A percentile compares a stretch with the other conserved stretches of the same genome.
These are phyloP conservation scores for Apodemus agrarius DNA, from an alignment of 2,797 vertebrate species.

Conservation along the genomic window DNA sequence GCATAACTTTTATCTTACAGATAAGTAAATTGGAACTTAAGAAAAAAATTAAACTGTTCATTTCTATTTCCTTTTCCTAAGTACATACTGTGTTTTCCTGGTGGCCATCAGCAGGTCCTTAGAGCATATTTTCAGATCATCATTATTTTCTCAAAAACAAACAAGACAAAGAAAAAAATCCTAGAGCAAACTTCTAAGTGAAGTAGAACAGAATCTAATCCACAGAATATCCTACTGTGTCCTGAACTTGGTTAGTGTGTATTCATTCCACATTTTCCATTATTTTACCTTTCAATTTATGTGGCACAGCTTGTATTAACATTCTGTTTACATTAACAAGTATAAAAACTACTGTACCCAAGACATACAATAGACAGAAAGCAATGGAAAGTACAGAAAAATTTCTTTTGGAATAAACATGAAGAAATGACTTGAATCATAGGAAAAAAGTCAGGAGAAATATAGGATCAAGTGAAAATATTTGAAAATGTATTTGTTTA, in stretches of 20 bases:
- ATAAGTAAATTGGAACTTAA: neutral
- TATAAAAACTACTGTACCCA: neutral
- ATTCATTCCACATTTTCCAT: neutral
- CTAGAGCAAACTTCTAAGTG: neutral
- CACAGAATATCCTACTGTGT: neutral
- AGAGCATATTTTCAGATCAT: neutral
- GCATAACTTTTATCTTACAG: slow-evolving; percentile 14
- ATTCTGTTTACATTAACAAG: neutral
- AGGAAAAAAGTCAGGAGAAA: slow-evolving; percentile 23
- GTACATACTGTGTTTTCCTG: neutral
- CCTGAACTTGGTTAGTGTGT: neutral
- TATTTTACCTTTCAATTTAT: neutral
- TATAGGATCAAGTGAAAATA: neutral
- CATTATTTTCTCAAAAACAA: neutral
- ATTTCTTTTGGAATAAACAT: neutral
- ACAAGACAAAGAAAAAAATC: neutral
- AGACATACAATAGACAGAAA: neutral
- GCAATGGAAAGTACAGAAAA: neutral
- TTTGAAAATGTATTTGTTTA: neutral
- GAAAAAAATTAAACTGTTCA: neutral
- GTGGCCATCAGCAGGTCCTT: neutral
- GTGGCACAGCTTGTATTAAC: neutral
- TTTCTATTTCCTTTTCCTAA: neutral
- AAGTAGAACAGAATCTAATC: neutral
- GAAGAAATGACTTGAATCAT: neutral